Percentiles rank a stretch among this genome's conserved stretches.
phyloP scores from a whole-genome alignment of 30 jellyfish, hydroid and myxozoan species.

The Rhopilema esculentum region DNA sequence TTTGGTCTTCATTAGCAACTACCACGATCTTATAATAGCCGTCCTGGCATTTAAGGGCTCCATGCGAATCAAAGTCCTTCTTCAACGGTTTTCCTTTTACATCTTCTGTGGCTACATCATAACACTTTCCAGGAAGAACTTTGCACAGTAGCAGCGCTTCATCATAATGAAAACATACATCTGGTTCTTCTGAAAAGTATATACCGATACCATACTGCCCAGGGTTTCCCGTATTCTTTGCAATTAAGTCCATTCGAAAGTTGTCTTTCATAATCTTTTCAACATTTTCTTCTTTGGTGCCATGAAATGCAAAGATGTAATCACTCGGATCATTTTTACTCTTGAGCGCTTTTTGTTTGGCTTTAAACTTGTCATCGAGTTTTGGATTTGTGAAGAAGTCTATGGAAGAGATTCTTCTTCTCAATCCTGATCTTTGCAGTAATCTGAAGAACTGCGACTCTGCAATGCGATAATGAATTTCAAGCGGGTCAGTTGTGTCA shows the following conservation, averaged over 20 bases:
- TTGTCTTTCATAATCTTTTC: conserved; percentile 32
- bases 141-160: conserved; percentile 25
- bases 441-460: conserved; percentile 61
- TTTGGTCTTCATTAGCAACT: conserved; percentile 33
- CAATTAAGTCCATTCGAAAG: conserved; percentile 14
- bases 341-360: conserved; percentile 19
- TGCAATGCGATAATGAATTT: conserved; percentile 59
- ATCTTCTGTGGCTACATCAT: conserved; percentile 1
- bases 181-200: conserved; percentile 70
- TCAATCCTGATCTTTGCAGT: conserved; percentile 17
- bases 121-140: conserved; percentile 50
- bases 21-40: conserved; percentile 29
- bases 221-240: conserved; percentile 43
- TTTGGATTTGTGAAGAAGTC: conserved; percentile 30
- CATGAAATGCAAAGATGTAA: conserved; percentile 73
- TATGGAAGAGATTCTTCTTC: conserved; percentile 20
- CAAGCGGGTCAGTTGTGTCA: conserved; percentile 44
- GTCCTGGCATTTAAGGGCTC: conserved; percentile 44
- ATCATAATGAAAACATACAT: conserved; percentile 53
- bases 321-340: conserved; percentile 4
- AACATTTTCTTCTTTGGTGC: conserved; percentile 50
- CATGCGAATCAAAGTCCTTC: conserved; percentile 45
- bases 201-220: conserved; percentile 70
- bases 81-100: conserved; percentile 35
- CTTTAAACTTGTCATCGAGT: conserved; percentile 49